Conservation (phyloP, 1,140 invertebrate genomes). For the Bombus soroeensis region DNA sequence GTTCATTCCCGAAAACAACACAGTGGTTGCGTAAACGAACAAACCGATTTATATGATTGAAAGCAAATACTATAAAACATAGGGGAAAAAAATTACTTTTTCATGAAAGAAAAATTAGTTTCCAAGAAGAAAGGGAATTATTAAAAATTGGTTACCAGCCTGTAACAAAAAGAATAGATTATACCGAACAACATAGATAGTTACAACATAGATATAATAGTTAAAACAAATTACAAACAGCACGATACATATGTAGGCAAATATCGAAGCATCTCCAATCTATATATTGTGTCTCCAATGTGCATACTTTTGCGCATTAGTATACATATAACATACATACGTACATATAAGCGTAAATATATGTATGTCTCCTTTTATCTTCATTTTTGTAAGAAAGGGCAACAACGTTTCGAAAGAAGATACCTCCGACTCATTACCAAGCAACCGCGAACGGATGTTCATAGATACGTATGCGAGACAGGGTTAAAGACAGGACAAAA, state of each 20-base stretch:
- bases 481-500: constrained; percentile 48
- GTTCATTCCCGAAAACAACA: neutral
- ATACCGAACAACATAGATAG: neutral
- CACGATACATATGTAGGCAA: neutral
- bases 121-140: neutral
- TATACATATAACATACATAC: neutral
- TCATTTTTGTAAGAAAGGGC: neutral
- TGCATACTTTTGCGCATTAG: neutral
- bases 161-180: neutral
- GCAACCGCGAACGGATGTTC: constrained; percentile 34
- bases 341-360: neutral
- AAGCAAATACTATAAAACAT: neutral
- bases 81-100: neutral
- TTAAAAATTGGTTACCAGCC: neutral
- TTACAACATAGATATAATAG: neutral
- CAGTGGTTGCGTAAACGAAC: neutral
- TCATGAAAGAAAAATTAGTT: neutral
- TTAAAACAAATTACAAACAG: neutral
- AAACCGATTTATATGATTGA: constrained; percentile 2
- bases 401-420: constrained; percentile 27
- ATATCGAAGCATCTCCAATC: neutral
- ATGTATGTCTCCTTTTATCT: neutral
- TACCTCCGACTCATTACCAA: constrained; percentile 44
- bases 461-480: constrained; percentile 21
- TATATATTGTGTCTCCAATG: neutral